phyloP scores from a whole-genome alignment of 2,113 vertebrate species.

The Coreoperca whiteheadi region DNA sequence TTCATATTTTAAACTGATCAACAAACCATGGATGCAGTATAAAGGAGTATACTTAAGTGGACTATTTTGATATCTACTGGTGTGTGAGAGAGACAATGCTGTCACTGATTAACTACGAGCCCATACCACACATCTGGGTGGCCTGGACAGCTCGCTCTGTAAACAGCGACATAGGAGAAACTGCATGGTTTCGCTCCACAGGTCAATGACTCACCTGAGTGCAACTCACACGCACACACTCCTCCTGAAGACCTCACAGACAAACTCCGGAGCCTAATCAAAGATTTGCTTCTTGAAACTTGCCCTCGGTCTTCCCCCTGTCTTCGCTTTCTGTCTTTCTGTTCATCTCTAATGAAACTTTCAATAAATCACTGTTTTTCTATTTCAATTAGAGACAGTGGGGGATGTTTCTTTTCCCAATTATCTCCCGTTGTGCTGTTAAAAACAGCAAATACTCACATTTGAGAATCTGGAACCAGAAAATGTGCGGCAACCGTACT shows the following conservation, averaged over 20 bases:
- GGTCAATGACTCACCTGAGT: conserved; percentile 73
- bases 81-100: conserved; percentile 19
- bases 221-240: conserved; percentile 35
- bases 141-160: conserved; percentile 44
- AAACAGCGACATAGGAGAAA: conserved; percentile 56
- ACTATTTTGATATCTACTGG: conserved; percentile 6
- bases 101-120: conserved; percentile 73
- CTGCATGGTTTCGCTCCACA: conserved; percentile 50
- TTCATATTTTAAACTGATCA: neutral
- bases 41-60: neutral
- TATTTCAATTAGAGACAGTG: neutral
- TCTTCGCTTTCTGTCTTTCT: conserved; percentile 7
- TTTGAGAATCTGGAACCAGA: neutral
- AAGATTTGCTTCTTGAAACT: conserved; percentile 32
- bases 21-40: neutral
- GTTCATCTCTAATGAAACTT: conserved; percentile 5
- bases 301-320: conserved; percentile 11
- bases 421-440: neutral
- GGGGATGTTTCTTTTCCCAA: neutral
- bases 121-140: conserved; percentile 62
- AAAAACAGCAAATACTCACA: neutral
- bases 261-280: conserved; percentile 43
- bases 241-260: conserved; percentile 3
- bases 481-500: neutral
- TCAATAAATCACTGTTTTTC: neutral